Base-by-base conservation (phyloP, 2,113 vertebrate species). In the Bos indicus region DNA sequence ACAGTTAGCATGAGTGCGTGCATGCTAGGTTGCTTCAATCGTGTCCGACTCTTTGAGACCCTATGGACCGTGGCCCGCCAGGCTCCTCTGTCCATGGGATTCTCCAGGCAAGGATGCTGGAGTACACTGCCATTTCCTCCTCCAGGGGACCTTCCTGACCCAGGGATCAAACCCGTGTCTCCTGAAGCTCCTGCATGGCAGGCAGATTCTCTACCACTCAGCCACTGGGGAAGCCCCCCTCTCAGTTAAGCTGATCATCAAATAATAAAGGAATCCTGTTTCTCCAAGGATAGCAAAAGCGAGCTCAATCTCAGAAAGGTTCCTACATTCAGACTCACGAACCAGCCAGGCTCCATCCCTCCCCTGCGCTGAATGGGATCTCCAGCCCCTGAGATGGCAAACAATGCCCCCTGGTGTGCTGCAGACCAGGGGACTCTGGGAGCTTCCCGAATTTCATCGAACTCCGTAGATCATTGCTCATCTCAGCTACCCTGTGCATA, bases 401-500 rank as follows among this genome's bases (percentile, higher is more conserved):
- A 98, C 92, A 94, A 92, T 56, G 0, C 43, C 60, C 62, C n/a
- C 88, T 54, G 21, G 26, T 81, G 30, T 96, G 88, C 91, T 95
- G 3, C 21, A 84, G 84, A 28, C 54, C 85, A 19, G 74, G 78
- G 30, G 94, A 91, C 93, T 94, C 91, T 97, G 95, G 86, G 95
- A 98, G 98, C 84, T 97, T 98, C 60, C 30, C 81, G 78, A 94
- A 88, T 96, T 87, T 94, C 95, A 95, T 25, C 90, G 77, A 95
- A 94, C 93, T 93, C 89, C 94, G 93, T 95, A 97, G 97, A 98
- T 98, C 95, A 94, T 97, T 95, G 95, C 81, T 96, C 97, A 97
- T 98, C 97, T 97, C 97, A 94, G 93, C 91, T 95, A 97, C 85
- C 90, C 92, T 92, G 98, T 96, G 94, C 40, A 86, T 95, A 98